phyloP scores from a whole-genome alignment of 1,140 invertebrate species.

The Leptonema lineaticorne region DNA sequence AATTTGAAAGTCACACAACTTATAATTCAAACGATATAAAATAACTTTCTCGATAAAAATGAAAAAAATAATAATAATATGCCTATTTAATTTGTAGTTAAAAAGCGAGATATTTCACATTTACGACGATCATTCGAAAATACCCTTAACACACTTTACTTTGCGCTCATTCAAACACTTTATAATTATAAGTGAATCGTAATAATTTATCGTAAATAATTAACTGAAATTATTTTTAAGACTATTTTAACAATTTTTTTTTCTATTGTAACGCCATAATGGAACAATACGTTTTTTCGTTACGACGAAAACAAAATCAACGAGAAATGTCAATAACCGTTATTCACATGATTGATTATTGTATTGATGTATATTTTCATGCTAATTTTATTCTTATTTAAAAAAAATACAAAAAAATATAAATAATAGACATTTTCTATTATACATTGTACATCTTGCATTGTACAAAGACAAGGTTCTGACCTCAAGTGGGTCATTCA shows the following conservation, averaged over 20 bases:
- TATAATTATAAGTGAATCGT: background rate
- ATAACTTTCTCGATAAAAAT: constrained; percentile 6
- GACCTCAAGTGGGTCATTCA: no score
- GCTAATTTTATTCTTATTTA: no score
- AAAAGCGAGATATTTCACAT: constrained; percentile 1
- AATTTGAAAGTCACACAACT: constrained; percentile 11
- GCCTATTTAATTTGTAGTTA: background rate
- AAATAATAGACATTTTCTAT: no score
- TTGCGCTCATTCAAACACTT: background rate
- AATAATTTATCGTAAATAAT: background rate
- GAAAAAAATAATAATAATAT: background rate
- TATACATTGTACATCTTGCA: background rate
- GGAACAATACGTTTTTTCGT: no score
- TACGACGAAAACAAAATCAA: no score
- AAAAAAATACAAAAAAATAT: no score
- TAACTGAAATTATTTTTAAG: background rate
- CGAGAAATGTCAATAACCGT: no score
- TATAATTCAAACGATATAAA: constrained; percentile 5
- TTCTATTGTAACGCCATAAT: no score
- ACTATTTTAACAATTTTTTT: no score
- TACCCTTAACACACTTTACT: constrained; percentile 12
- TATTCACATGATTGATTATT: no score
- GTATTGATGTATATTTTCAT: no score
- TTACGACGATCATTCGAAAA: constrained; percentile 9
- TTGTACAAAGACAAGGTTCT: background rate